Evolutionary conservation across 2,797 vertebrate species (phyloP).

Genomic region (Simalia tracyae): DNA sequence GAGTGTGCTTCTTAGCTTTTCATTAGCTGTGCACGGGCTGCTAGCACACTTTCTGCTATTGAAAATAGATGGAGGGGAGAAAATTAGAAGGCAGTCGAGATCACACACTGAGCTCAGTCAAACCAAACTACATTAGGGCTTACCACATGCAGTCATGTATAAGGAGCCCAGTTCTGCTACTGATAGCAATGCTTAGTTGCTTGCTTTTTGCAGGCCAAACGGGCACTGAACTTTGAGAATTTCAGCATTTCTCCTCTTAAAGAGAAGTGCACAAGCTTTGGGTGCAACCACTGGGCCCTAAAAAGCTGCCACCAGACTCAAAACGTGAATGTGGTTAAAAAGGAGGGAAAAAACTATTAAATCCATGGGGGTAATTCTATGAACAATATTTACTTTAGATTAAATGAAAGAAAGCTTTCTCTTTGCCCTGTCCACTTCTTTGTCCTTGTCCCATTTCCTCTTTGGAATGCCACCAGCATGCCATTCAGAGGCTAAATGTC

Average conservation of each 20-base stretch:
- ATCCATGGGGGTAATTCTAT: background rate
- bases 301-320: background rate
- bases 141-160: background rate
- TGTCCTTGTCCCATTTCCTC: background rate
- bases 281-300: background rate
- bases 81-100: background rate
- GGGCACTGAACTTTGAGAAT: background rate
- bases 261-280: background rate
- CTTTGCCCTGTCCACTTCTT: background rate
- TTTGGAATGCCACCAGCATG: background rate
- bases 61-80: background rate
- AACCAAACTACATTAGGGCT: background rate
- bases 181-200: too few relatives aligned
- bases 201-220: background rate
- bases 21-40: background rate
- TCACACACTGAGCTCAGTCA: background rate
- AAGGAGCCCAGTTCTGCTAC: background rate
- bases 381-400: background rate
- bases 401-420: background rate
- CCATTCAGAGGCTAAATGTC: background rate
- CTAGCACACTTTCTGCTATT: background rate
- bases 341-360: background rate
- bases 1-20: background rate
- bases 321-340: background rate
- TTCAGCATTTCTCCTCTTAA: background rate